Base-by-base conservation (phyloP, 1,140 invertebrate genomes). In the Acyrthosiphon pisum region DNA sequence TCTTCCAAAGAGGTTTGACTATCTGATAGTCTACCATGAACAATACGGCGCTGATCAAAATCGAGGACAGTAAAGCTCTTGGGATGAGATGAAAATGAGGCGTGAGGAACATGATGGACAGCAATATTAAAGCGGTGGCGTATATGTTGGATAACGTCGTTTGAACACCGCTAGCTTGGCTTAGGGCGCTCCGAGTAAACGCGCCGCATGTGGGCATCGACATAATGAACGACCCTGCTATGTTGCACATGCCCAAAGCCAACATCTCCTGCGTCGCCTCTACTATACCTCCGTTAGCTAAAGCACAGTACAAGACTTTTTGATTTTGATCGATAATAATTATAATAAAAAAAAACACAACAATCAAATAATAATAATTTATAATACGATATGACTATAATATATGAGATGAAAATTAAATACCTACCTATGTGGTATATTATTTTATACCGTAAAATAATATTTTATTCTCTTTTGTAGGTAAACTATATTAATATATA, bases 181-280 rank as follows among this genome's bases (percentile, higher is more conserved):
- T 97, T 0, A 98, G 96, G 81, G 97, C 97, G 93, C 97, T 97
- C 94, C 97, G 95, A 0, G 96, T 96, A 94, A 97, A 97, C 3
- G 97, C 97, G 50, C 97, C 97, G 89, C 97, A 97, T 11, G 97
- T 96, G 46, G 97, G 97, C 95, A 97, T 96, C 0, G 97, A 96
- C 1, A 96, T 96, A 8, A 98, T 96, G 95, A 97, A 97, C 44
- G 97, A 97, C 81, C 97, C 97, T 30, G 96, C 90, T 90, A 98
- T 96, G 94, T 98, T 98, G 94, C 96, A 97, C 0, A 97, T 50
- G 22, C 97, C 97, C 6, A 97, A 95, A 1, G 96, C 96, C 53
- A 96, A 94, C 96, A 97, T 97, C 95, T 97, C 97, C 94, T 97
- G 97, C 0, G 96, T 96, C 7, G 96, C 96, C 94, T 97, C 96